Evolutionary conservation across 2,797 vertebrate genomes (phyloP), one percentile per base, ranked within the genome.

Genomic region (Sylvilagus floridanus): DNA sequence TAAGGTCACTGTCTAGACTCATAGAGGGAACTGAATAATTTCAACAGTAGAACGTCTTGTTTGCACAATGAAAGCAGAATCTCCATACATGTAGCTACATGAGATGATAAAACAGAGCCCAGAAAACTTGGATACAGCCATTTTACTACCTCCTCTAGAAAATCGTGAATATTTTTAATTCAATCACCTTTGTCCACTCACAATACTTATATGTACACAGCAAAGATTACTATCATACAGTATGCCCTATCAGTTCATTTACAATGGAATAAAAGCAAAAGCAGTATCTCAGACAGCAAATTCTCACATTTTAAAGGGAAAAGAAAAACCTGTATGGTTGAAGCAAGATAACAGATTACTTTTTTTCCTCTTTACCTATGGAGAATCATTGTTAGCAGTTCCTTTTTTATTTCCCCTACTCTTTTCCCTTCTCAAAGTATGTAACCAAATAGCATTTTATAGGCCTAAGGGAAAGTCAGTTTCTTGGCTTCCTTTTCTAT

Each of bases 211-310:
- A 62, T 60, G 2, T 65, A 73, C 32, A 66, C 6, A 13, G 35
- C 28, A 50, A 92, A 96, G 54, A 91, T 83, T 17, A 73, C 42
- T 89, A 73, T 84, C 57, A 93, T 63, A 82, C 2, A 17, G 66
- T 52, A 79, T 26, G 5, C 71, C 37, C 73, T 76, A 60, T 96
- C 47, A 9, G 52, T 82, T 95, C 92, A 92, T 90, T 95, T 93
- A 95, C 57, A 93, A 71, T 78, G 52, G 66, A 88, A 96, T 9
- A 88, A 84, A 89, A 17, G n/a, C 65, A 87, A 82, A 12, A 57
- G 32, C 19, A 21, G 12, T 50, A 57, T 84, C 78, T 82, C n/a
- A 93, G 68, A 84, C 14, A 88, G 54, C 62, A 96, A 87, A 94
- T 57, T 35, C 19, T 57, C 13, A 71, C 30, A 71, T 90, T 94